Evolutionary conservation across 2,888 invertebrate genomes (phyloP), one percentile per base, ranked within the genome.

Genomic region (Lampropteryx suffumata): DNA sequence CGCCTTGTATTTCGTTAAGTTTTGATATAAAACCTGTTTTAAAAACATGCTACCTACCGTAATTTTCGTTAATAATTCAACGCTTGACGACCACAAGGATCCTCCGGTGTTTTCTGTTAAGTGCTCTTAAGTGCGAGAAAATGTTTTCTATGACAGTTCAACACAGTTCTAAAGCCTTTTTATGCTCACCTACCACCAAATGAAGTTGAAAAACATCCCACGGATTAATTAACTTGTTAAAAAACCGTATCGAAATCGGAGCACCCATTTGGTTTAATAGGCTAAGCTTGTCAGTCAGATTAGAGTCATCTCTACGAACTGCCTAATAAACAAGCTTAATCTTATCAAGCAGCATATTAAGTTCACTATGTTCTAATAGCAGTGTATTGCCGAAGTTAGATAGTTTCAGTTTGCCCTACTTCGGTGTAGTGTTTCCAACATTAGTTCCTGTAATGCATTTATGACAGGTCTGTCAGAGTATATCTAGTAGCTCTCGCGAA

Each of bases 341-440:
- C 28, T 24, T 39, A 50, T 35, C 34, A 35, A 39, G 17, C 37
- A 42, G 32, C 30, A 26, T 29, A 41, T 50, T 41, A 30, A 34
- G 47, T 34, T 42, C 24, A 32, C 12, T 27, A 37, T 52, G 34
- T 47, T 37, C 26, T 37, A 26, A 27, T 14, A 17, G 36, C 43
- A 34, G 26, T 28, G 34, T 44, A 32, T 37, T 14, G 32, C 17
- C n/a, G 9, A 34, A 42, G 47, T 39, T 35, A 7, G 24, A 12
- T 39, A 14, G 42, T 39, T 39, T 47, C 17, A 47, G 52, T 52
- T 52, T 52, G 47, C 24, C 47, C 52, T 30, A 47, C 42, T 47
- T 52, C 8, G n/a, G 26, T 29, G 10, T 13, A 14, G 12, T 26
- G 12, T 17, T 21, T 30, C 27, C 24, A 29, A 14, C 27, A 26